Evolutionary conservation across 2,797 vertebrate genomes (phyloP).

Genomic region (Rhabdophis nuchalis): DNA sequence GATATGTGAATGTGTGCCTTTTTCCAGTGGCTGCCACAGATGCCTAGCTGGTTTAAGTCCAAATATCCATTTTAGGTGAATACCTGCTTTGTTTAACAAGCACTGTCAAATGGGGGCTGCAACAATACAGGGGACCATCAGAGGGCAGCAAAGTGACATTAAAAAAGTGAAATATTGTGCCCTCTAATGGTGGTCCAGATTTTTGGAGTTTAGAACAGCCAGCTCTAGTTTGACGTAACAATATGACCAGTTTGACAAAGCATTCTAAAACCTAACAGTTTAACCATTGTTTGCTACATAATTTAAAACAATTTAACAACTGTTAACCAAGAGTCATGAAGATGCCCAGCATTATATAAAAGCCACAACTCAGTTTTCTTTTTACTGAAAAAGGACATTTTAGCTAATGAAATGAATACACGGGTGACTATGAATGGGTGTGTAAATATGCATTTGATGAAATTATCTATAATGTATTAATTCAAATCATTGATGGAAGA

Average conservation of each 20-base stretch:
- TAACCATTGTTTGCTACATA: not conserved
- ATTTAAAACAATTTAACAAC: not conserved
- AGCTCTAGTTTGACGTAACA: not conserved
- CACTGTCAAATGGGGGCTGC: not conserved
- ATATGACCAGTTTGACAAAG: not conserved
- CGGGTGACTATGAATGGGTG: not conserved
- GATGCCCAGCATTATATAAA: too few relatives aligned
- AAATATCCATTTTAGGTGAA: not conserved
- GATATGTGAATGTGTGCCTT: not conserved
- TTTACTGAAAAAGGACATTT: not conserved
- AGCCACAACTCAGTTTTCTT: not conserved
- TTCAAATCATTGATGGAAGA: not conserved
- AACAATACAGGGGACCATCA: not conserved
- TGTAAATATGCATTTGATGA: not conserved
- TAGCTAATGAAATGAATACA: not conserved
- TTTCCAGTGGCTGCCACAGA: not conserved
- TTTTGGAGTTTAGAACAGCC: not conserved
- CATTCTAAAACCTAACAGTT: not conserved
- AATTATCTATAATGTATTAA: not conserved
- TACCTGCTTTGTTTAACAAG: not conserved
- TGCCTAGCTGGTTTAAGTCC: not conserved
- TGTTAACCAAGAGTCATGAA: not conserved
- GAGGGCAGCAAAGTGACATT: not conserved
- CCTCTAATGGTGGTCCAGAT: not conserved
- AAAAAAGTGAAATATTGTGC: not conserved